phyloP scores from a whole-genome alignment of 2,113 vertebrate species.

The Scomber japonicus region DNA sequence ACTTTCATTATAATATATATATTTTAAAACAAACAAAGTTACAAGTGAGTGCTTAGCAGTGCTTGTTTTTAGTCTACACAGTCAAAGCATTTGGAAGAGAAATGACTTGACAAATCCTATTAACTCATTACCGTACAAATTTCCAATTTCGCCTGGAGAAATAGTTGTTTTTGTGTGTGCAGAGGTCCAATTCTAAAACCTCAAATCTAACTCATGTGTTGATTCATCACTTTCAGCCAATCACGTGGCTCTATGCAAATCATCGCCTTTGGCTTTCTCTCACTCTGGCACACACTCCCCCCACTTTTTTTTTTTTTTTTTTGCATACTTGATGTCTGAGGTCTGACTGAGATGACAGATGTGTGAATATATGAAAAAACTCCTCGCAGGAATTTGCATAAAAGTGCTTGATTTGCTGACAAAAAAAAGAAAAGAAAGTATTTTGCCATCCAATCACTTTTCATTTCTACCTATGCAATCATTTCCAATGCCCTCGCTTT shows the following conservation, averaged over 20 bases:
- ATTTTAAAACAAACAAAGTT: constrained; percentile 15
- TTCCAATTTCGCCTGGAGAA: neutral
- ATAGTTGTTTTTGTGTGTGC: neutral
- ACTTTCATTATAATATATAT: constrained; percentile 39
- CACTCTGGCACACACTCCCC: constrained; percentile 41
- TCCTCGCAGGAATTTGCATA: constrained; percentile 73
- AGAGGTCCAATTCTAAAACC: constrained; percentile 18
- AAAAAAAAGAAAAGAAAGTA: constrained; percentile 38
- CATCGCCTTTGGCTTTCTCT: constrained; percentile 40
- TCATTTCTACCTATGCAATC: constrained; percentile 69
- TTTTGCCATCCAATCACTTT: constrained; percentile 73
- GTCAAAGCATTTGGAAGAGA: constrained; percentile 1
- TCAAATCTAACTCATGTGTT: constrained; percentile 54
- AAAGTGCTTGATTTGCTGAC: constrained; percentile 72
- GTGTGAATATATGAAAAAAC: constrained; percentile 74
- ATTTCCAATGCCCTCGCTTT: constrained; percentile 59
- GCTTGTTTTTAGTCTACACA: neutral
- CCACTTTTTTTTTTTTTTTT: constrained; percentile 38
- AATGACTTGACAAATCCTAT: constrained; percentile 12
- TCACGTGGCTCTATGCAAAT: constrained; percentile 66
- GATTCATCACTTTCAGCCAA: constrained; percentile 63
- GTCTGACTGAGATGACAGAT: constrained; percentile 70
- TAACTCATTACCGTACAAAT: constrained; percentile 33
- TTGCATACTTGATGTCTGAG: constrained; percentile 65
- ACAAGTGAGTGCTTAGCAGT: neutral